phyloP scores from a whole-genome alignment of 2,888 invertebrate species.

The Coenonympha glycerion region DNA sequence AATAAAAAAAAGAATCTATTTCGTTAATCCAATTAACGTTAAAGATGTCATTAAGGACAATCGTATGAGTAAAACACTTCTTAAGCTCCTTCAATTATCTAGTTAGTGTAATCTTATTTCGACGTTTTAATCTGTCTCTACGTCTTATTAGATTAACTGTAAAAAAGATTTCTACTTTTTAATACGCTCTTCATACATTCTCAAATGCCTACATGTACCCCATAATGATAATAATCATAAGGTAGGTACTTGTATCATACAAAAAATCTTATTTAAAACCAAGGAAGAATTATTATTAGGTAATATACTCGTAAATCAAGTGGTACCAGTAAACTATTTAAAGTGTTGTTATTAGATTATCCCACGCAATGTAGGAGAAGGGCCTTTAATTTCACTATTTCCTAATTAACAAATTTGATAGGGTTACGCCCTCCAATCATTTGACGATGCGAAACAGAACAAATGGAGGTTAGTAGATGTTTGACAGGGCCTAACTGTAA shows the following conservation, averaged over 20 bases:
- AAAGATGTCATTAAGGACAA: slow-evolving; percentile 7
- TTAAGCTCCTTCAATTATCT: slow-evolving; percentile 18
- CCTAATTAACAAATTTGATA: slow-evolving; percentile 58
- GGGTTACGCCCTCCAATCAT: slow-evolving; percentile 43
- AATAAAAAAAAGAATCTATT: neutral
- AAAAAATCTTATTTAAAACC: too few species aligned
- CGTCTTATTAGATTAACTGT: neutral
- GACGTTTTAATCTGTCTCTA: slow-evolving; percentile 1
- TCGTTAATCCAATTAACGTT: slow-evolving; percentile 4
- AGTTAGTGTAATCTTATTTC: slow-evolving; percentile 21
- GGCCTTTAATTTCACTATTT: slow-evolving; percentile 66
- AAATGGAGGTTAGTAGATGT: slow-evolving; percentile 6
- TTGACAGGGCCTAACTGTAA: neutral
- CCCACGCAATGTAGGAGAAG: slow-evolving; percentile 49
- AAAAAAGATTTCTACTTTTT: neutral
- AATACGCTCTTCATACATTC: neutral
- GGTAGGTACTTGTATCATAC: too few species aligned
- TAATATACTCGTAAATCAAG: too few species aligned
- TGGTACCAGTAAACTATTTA: neutral
- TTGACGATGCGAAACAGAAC: slow-evolving; percentile 27
- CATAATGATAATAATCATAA: too few species aligned
- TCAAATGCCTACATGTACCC: too few species aligned
- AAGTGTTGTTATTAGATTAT: slow-evolving; percentile 39
- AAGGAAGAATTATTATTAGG: too few species aligned
- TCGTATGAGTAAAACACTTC: slow-evolving; percentile 11